Conservation (phyloP, 2,888 invertebrate genomes). For the Bhutanitis thaidina region DNA sequence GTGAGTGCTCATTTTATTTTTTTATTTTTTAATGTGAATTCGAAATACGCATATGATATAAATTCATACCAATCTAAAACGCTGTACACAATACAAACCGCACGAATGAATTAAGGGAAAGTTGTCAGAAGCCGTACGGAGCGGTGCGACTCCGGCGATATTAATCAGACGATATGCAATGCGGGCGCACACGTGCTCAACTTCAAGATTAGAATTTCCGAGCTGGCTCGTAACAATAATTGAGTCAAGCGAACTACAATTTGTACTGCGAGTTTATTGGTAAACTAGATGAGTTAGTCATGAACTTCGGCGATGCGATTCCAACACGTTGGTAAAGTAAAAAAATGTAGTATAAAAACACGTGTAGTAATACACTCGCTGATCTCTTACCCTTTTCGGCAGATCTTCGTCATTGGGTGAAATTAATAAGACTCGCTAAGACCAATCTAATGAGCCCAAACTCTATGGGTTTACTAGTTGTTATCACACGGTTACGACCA, state of each 20-base stretch:
- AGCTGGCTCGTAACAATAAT: constrained; percentile 57
- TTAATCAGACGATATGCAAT: constrained; percentile 70
- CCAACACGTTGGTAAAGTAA: too few relatives aligned
- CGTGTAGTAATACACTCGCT: too few relatives aligned
- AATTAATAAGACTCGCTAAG: too few relatives aligned
- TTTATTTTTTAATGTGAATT: too few relatives aligned
- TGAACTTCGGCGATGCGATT: constrained; percentile 1
- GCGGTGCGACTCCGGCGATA: constrained; percentile 44
- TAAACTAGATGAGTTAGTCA: constrained; percentile 19
- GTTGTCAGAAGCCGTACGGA: constrained; percentile 56
- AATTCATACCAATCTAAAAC: background rate
- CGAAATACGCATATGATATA: background rate
- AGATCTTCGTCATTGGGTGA: too few relatives aligned
- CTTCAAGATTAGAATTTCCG: constrained; percentile 63
- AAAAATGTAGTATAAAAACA: too few relatives aligned
- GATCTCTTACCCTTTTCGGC: too few relatives aligned
- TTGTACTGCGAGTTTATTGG: constrained; percentile 30
- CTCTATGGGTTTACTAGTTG: too few relatives aligned
- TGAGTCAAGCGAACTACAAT: constrained; percentile 55
- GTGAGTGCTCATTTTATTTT: too few relatives aligned
- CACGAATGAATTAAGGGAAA: constrained; percentile 42
- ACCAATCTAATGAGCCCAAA: too few relatives aligned
- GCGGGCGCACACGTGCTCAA: constrained; percentile 54
- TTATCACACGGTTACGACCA: too few relatives aligned
- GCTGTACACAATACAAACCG: constrained; percentile 5